A percentile compares a stretch with the other conserved stretches of the same genome.
Evolutionary conservation across 2,888 invertebrate genomes (phyloP).

Genomic region (Apamea anceps): DNA sequence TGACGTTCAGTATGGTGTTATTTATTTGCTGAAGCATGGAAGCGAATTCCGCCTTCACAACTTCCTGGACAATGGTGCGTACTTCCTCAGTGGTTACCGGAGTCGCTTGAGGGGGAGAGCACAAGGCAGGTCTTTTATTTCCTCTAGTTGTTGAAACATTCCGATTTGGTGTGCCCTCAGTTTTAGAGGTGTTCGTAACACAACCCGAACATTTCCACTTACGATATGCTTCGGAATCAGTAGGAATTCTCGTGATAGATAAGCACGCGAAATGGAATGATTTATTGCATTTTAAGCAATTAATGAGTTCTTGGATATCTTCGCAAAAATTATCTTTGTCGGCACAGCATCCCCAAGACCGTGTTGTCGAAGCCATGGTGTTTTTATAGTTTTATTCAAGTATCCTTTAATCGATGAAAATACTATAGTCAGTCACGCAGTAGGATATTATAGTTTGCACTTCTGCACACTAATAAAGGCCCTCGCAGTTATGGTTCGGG

Average conservation of each 20-base stretch:
- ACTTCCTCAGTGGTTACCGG: neutral
- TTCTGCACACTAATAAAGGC: too few species aligned
- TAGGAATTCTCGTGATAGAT: neutral
- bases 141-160: constrained; percentile 1
- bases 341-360: neutral
- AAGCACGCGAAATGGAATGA: neutral
- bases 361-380: neutral
- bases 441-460: too few species aligned
- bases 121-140: constrained; percentile 6
- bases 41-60: neutral
- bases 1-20: constrained; percentile 2
- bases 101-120: neutral
- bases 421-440: too few species aligned
- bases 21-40: constrained; percentile 7
- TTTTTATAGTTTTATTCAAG: too few species aligned
- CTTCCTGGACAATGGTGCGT: constrained; percentile 1
- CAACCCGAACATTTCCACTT: constrained; percentile 12
- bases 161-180: neutral
- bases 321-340: neutral
- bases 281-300: constrained; percentile 1
- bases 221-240: constrained; percentile 4
- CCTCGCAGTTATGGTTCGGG: too few species aligned
- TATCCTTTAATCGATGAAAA: too few species aligned
- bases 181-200: neutral
- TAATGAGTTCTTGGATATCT: neutral